These are phyloP conservation scores for Sebastes goodei DNA, from an alignment of 2,797 vertebrate genomes.

Conservation along the genomic window DNA sequence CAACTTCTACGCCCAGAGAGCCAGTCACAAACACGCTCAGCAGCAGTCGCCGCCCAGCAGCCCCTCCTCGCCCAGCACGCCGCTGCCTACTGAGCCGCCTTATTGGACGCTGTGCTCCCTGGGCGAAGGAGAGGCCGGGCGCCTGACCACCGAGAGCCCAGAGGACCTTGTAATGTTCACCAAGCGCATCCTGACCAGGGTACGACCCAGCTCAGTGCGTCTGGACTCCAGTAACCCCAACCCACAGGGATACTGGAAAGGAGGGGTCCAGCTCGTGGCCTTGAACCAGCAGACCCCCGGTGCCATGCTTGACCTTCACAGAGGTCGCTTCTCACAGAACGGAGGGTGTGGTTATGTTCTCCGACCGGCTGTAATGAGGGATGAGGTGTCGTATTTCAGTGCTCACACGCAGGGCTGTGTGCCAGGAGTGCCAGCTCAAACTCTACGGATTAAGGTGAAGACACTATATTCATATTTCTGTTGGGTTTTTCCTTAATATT, in stretches of 20 bases:
- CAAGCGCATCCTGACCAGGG: slow-evolving; percentile 91
- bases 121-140: slow-evolving; percentile 92
- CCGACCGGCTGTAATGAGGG: slow-evolving; percentile 93
- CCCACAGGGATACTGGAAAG: slow-evolving; percentile 98
- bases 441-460: slow-evolving; percentile 89
- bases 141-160: slow-evolving; percentile 92
- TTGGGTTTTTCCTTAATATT: not conserved
- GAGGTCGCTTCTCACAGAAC: slow-evolving; percentile 95
- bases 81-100: slow-evolving; percentile 61
- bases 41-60: slow-evolving; percentile 78
- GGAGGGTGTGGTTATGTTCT: slow-evolving; percentile 95
- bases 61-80: slow-evolving; percentile 77
- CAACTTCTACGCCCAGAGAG: slow-evolving; percentile 79
- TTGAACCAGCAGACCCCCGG: slow-evolving; percentile 98
- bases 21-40: slow-evolving; percentile 62
- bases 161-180: slow-evolving; percentile 97
- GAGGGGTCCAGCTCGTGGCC: slow-evolving; percentile 96
- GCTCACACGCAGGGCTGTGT: slow-evolving; percentile 95
- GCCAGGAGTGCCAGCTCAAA: slow-evolving; percentile 94
- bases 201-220: slow-evolving; percentile 93
- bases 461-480: not conserved
- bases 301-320: slow-evolving; percentile 96
- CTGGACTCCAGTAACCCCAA: slow-evolving; percentile 98
- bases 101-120: slow-evolving; percentile 94
- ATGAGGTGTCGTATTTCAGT: slow-evolving; percentile 96